Base-by-base conservation (phyloP, 92 coral and sea anemone genomes). In the Zoanthus sansibaricus region DNA sequence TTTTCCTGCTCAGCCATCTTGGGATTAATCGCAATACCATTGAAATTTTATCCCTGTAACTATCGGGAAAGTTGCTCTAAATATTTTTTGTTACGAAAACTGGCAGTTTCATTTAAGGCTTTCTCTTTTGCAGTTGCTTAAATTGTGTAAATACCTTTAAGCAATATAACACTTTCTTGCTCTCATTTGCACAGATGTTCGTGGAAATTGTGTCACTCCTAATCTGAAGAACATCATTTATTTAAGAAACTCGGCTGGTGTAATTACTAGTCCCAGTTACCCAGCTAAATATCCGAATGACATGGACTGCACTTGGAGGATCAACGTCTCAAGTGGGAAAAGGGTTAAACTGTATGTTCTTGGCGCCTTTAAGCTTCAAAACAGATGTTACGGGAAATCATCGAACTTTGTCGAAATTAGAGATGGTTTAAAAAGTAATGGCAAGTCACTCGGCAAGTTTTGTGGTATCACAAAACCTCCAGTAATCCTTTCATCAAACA, bases 231-330 rank as follows among this genome's bases (percentile, higher is more conserved):
- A 75, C 62, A 49, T 4, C 18, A 51, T 75, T 51, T 10, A 20
- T 10, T 30, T 75, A 51, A 18, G 32, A 1, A n/a, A n/a, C 44
- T 75, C 79, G 21, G 79, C 37, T 20, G 79, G 79, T 8, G 79
- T 7, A 48, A 48, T 75, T 18, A 8, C 62, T 12, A 75, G 79
- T 54, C 79, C 79, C 18, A 75, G 49, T 37, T 75, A 75, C 79
- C 79, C 79, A 5, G 42, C 20, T 54, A 4, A 75, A 6, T 75
- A 75, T 51, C 61, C 55, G 49, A 75, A 10, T 8, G 17, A 51
- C 66, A 78, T 78, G 83, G 83, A 78, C 33, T 78, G 83, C 71
- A 78, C 83, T 6, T 78, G 83, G 83, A 78, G 21, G 52, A 78
- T 78, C 69, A 78, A 66, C 7, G 83, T 78, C 17, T 52, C 83